phyloP scores from a whole-genome alignment of 2,888 invertebrate species.

The Acholoe squamosa region DNA sequence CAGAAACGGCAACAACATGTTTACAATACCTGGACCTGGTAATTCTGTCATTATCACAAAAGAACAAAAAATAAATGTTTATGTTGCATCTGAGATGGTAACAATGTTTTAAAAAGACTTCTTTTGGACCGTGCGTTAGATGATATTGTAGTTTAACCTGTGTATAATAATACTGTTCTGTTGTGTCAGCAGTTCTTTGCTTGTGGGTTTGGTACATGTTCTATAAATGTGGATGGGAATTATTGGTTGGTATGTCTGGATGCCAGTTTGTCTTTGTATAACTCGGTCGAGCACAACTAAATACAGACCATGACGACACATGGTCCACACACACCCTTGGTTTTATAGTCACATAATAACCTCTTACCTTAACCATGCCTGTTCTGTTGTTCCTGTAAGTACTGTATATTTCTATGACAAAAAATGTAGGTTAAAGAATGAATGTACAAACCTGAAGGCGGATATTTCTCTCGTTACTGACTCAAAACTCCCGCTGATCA shows the following conservation, averaged over 20 bases:
- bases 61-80: background rate
- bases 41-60: background rate
- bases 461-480: too few species aligned
- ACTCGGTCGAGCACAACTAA: background rate
- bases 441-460: background rate
- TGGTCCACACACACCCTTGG: background rate
- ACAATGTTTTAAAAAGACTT: background rate
- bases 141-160: too few species aligned
- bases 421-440: slow-evolving; percentile 20
- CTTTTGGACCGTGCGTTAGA: too few species aligned
- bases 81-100: background rate
- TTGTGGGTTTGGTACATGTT: background rate
- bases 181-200: background rate
- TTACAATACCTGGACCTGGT: background rate
- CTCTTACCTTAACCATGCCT: background rate
- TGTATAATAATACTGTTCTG: too few species aligned
- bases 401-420: slow-evolving; percentile 53
- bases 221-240: background rate
- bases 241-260: background rate
- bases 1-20: too few species aligned
- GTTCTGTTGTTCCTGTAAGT: slow-evolving; percentile 53
- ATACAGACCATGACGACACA: background rate
- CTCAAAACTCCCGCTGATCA: background rate
- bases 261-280: background rate
- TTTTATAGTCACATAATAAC: background rate